Evolutionary conservation across 2,888 invertebrate species (phyloP), one percentile per base, ranked within the genome.

Genomic region (Noctua comes): DNA sequence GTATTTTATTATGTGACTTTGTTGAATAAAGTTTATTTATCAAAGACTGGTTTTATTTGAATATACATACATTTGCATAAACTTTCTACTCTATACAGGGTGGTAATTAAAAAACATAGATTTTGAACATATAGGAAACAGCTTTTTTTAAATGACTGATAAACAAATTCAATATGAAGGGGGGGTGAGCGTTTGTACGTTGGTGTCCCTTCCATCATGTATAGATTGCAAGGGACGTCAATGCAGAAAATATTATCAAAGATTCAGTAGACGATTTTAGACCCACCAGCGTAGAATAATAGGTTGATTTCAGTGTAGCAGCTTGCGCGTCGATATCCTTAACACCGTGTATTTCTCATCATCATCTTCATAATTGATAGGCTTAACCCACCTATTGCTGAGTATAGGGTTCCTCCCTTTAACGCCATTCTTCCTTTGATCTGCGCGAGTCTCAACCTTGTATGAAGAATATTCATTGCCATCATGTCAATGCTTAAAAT

Each of bases 21-120:
- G 18, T 76, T 66, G n/a, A 83, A 43, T 70, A 82, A 65, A 78
- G 18, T 16, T 6, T 27, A 68, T 18, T 24, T 16, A 31, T 11
- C 1, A 54, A 59, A 54, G 0, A 10, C 13, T 43, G 6, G 1
- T 31, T 77, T 66, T 68, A 27, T 64, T 43, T 73, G 7, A 59
- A 59, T 8, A 59, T 59, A 59, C 18, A 59, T 59, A 59, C 27
- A 59, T 59, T 59, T 59, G 27, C 16, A 18, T 31, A 59, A 59
- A 27, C 2, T 57, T 2, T 59, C 27, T 59, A 8, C 18, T 59
- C 16, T 16, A 57, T 16, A 57, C n/a, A 57, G n/a, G 57, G 5
- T 36, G 36, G 3, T 36, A 36, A 36, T 31, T 31, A 31, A 31
- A n/a, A n/a, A n/a, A n/a, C n/a, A n/a, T n/a, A n/a, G n/a, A n/a